Percentiles rank a stretch among this genome's conserved stretches.
Evolutionary conservation across 2,888 invertebrate species (phyloP).

Genomic region (Heliconius charithonia): DNA sequence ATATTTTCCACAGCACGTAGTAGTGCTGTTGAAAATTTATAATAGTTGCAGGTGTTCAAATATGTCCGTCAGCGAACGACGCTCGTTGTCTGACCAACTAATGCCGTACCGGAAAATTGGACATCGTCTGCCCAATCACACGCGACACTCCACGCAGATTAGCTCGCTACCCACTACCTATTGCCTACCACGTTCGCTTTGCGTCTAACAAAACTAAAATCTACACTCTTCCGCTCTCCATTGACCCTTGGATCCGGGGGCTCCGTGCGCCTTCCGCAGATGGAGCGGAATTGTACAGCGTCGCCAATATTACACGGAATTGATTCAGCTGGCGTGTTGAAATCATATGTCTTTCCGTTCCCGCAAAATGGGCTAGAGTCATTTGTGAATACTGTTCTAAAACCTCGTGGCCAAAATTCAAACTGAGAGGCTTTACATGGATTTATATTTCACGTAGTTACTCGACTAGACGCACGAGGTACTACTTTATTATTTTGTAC

Average conservation of each 20-base stretch:
- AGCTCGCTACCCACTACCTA: constrained; percentile 70
- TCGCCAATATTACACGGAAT: constrained; percentile 56
- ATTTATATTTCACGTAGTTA: not conserved
- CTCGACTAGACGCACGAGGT: not conserved
- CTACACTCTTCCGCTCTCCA: constrained; percentile 67
- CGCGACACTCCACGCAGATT: constrained; percentile 82
- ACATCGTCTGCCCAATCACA: constrained; percentile 81
- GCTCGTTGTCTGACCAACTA: constrained; percentile 72
- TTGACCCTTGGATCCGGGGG: constrained; percentile 63
- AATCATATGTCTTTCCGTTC: constrained; percentile 67
- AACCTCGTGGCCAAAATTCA: constrained; percentile 36
- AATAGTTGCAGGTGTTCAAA: constrained; percentile 56
- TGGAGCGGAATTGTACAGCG: constrained; percentile 67
- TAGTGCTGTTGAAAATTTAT: constrained; percentile 22
- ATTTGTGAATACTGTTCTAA: constrained; percentile 27
- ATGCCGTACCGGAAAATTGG: constrained; percentile 80
- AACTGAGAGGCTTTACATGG: not conserved
- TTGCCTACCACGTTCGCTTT: constrained; percentile 59
- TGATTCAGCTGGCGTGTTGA: constrained; percentile 61
- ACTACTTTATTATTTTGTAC: constrained; percentile 4
- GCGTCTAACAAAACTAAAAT: constrained; percentile 62
- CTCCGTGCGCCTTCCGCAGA: constrained; percentile 53
- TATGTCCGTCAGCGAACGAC: constrained; percentile 65
- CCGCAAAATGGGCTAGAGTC: constrained; percentile 41
- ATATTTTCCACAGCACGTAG: constrained; percentile 29